Evolutionary conservation across 2,113 vertebrate species (phyloP), one percentile per base, ranked within the genome.

Genomic region (Amblyopsis rosae): DNA sequence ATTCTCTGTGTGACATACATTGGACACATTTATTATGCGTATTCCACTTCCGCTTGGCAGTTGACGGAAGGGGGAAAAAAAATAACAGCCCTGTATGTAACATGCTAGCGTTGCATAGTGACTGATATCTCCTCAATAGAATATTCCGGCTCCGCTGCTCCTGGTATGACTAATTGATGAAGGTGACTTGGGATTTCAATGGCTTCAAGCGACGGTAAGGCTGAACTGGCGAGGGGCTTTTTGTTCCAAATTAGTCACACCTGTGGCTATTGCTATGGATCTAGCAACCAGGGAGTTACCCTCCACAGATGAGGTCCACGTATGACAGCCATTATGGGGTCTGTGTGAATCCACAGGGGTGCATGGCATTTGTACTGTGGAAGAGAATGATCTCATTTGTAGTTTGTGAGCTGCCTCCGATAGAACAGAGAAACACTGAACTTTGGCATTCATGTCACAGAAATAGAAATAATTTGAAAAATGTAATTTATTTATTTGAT

Each of bases 91-190:
- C 50, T 59, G 8, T 41, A 11, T 41, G 0, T 26, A 41, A 19
- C 16, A 19, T 9, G 16, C 15, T 3, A 33, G 57, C 56, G 32
- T 9, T 45, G 16, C 12, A 58, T 17, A 54, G 46, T 62, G 59
- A 72, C 56, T 62, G 47, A 12, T 46, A 16, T 47, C 12, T 50
- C 65, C 55, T 81, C 61, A 75, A 59, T 10, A 64, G 64, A 69
- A 60, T 71, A 73, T 61, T 47, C 55, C 58, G 59, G 67, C 54
- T 50, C 7, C 13, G 60, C 45, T 72, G 45, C 17, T 54, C 71
- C 69, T 89, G 85, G 86, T 84, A 71, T 74, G 70, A 75, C 67
- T 85, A 83, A 90, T 86, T 85, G 83, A 82, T 87, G 80, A 69
- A 67, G 64, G 71, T 76, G 78, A 73, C 78, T 76, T 32, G 48